phyloP scores from a whole-genome alignment of 2,888 invertebrate genomes.

The Apotomis capreana region DNA sequence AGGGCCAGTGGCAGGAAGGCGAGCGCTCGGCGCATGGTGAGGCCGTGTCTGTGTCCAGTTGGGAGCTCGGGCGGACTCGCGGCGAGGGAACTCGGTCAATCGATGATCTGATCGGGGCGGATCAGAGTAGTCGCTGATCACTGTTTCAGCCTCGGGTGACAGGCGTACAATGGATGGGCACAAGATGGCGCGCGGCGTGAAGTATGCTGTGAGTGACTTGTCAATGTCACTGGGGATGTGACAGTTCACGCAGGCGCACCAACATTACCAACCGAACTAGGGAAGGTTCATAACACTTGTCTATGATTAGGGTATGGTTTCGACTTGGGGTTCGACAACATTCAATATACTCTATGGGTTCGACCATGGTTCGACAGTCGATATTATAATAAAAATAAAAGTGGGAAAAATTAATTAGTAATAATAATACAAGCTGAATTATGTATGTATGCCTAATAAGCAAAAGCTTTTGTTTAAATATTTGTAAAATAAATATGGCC shows the following conservation, averaged over 20 bases:
- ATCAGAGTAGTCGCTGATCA: background rate
- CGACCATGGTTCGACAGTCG: too few species aligned
- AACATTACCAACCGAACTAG: slow-evolving; percentile 7
- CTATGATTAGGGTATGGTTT: background rate
- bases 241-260: slow-evolving; percentile 23
- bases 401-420: too few species aligned
- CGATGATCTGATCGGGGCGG: slow-evolving; percentile 25
- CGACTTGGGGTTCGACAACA: too few species aligned
- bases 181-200: slow-evolving; percentile 42
- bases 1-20: slow-evolving; percentile 44
- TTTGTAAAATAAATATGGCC: too few species aligned
- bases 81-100: slow-evolving; percentile 29
- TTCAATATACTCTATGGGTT: too few species aligned
- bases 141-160: slow-evolving; percentile 18
- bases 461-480: too few species aligned
- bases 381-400: too few species aligned
- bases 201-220: slow-evolving; percentile 28
- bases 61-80: slow-evolving; percentile 11
- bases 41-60: slow-evolving; percentile 24
- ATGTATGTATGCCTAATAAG: too few species aligned
- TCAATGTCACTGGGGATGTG: slow-evolving; percentile 26
- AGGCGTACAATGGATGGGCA: slow-evolving; percentile 36
- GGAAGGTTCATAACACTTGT: background rate
- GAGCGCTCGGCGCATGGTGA: slow-evolving; percentile 38
- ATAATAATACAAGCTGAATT: too few species aligned